These are phyloP conservation scores for Battus philenor DNA, from an alignment of 1,140 invertebrate genomes.

Conservation along the genomic window DNA sequence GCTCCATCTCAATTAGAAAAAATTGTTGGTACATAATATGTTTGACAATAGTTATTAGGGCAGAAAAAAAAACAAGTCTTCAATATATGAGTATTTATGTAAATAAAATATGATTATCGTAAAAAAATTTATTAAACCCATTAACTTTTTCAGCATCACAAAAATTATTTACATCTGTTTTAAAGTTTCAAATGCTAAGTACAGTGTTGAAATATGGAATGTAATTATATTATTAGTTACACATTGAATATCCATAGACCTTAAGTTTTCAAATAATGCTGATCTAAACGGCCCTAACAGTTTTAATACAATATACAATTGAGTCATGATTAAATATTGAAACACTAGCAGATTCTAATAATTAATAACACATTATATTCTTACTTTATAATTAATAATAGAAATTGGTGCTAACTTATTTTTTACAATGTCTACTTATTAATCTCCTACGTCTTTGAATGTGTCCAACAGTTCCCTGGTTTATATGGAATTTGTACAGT, in stretches of 20 bases:
- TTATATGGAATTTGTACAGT: slow-evolving; percentile 1
- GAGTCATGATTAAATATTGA: slow-evolving; percentile 34
- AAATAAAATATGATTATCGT: slow-evolving; percentile 25
- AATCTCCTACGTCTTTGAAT: slow-evolving; percentile 31
- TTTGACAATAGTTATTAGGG: no score
- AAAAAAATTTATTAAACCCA: slow-evolving; percentile 66
- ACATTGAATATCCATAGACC: not conserved
- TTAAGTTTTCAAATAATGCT: not conserved
- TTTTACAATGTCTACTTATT: slow-evolving; percentile 44
- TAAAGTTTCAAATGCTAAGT: slow-evolving; percentile 61
- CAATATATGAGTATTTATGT: slow-evolving; percentile 14
- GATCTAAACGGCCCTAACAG: not conserved
- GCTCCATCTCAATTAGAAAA: no score
- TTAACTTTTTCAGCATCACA: slow-evolving; percentile 43
- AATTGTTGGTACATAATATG: no score
- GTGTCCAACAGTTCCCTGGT: slow-evolving; percentile 4
- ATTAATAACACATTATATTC: slow-evolving; percentile 33
- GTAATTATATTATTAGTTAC: slow-evolving; percentile 29
- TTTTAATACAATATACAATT: slow-evolving; percentile 14
- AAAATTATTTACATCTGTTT: slow-evolving; percentile 61
- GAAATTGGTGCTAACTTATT: slow-evolving; percentile 56
- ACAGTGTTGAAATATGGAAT: slow-evolving; percentile 54
- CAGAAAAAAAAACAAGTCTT: not conserved
- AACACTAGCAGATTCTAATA: slow-evolving; percentile 51
- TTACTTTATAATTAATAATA: slow-evolving; percentile 49